Evolutionary conservation across 2,888 invertebrate species (phyloP).

Genomic region (Ectemnius lituratus): DNA sequence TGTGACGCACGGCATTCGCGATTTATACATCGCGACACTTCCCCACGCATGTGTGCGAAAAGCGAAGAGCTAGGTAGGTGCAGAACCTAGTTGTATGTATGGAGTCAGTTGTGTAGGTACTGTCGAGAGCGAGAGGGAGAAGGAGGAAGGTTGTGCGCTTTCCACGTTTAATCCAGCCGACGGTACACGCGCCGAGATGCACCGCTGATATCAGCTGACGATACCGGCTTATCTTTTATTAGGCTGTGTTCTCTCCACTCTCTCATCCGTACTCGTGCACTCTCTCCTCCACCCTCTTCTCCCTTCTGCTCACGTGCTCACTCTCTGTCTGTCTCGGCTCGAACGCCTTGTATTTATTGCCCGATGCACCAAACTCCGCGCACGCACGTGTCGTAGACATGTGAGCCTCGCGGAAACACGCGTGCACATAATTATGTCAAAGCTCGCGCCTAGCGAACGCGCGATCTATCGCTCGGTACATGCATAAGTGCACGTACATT

Average conservation of each 20-base stretch:
- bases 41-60: conserved; percentile 16
- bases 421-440: conserved; percentile 51
- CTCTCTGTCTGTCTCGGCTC: conserved; percentile 3
- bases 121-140: no score
- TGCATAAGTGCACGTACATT: conserved; percentile 8
- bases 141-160: neutral
- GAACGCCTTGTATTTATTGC: conserved; percentile 41
- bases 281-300: no score
- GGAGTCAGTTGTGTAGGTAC: no score
- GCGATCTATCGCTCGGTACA: conserved; percentile 39
- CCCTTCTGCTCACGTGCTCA: neutral
- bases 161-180: conserved; percentile 35
- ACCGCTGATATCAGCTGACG: conserved; percentile 52
- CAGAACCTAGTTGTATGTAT: no score
- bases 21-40: conserved; percentile 32
- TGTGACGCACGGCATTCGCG: conserved; percentile 26
- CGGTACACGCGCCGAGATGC: conserved; percentile 32
- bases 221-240: conserved; percentile 53
- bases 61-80: no score
- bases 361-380: conserved; percentile 45
- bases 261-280: no score
- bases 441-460: conserved; percentile 44
- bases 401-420: conserved; percentile 38
- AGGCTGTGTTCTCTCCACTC: conserved; percentile 1
- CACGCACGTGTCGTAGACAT: conserved; percentile 55